Base-by-base conservation (phyloP, 92 coral and sea anemone species). In the Meandrina meandrites region DNA sequence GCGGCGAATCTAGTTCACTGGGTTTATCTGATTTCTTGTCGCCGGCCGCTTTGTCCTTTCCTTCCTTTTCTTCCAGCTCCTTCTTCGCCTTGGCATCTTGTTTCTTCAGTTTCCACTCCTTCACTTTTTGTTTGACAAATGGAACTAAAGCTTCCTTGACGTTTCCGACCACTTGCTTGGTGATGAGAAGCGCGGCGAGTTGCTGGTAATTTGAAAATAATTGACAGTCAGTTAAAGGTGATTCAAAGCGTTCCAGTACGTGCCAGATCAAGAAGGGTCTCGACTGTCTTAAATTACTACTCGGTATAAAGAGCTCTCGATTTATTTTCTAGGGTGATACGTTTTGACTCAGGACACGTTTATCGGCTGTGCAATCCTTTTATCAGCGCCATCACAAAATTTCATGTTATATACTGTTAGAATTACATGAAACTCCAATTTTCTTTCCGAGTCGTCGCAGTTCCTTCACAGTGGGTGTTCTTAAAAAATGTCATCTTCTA, bases 121-220 rank as follows among this genome's bases (percentile, higher is more conserved):
- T 97, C 86, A 93, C 98, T 83, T 97, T 97, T 87, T 95, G 99
- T 53, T 97, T 97, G 77, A 97, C 97, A 89, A 95, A 97, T 13
- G 99, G 99, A 30, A 97, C 90, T 67, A 97, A 84, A 5, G 99
- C 99, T 45, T 97, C 99, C 56, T 97, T 97, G 64, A 97, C 97
- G 88, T 97, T 97, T 4, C 99, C 99, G 11, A 97, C 95, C 19
- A 97, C 98, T 97, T 97, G 99, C 83, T 97, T 97, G 51, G 99
- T 97, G 90, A 97, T 97, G 60, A 97, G 96, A 22, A 97, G 90
- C 1, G 99, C 99, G 8, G 96, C 99, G 2, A 97, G 93, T 84
- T 94, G 96, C 99, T 97, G 78, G 30, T 75, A 81, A 77, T 14
- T 16, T 0, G 51, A 10, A 3, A 75, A 40, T 16, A 64, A 42